A percentile compares a stretch with the other conserved stretches of the same genome.
phyloP scores from a whole-genome alignment of 1,140 invertebrate species.

The Caenorhabditis tropicalis region DNA sequence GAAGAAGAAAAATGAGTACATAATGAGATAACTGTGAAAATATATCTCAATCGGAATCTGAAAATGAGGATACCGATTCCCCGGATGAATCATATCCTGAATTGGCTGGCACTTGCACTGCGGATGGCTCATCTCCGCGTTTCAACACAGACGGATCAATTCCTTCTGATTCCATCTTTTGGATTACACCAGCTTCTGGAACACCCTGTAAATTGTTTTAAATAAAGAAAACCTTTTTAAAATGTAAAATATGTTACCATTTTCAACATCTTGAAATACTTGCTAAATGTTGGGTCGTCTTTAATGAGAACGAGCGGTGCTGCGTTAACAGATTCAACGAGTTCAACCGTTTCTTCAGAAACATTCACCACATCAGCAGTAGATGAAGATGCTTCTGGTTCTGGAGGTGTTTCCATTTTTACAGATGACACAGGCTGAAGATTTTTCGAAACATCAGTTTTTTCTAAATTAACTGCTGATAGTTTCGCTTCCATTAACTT shows the following conservation, averaged over 20 bases:
- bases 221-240: neutral
- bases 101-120: too few species aligned
- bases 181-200: constrained; percentile 4
- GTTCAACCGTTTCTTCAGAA: neutral
- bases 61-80: neutral
- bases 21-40: neutral
- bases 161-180: constrained; percentile 23
- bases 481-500: neutral
- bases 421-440: neutral
- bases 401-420: neutral
- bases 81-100: neutral
- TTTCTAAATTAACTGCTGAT: neutral
- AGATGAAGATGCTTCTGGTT: neutral
- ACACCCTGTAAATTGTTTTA: neutral
- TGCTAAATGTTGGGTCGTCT: neutral
- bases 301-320: neutral
- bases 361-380: neutral
- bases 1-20: neutral
- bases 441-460: neutral
- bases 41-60: neutral
- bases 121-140: neutral
- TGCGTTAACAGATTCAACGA: neutral
- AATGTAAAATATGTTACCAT: neutral
- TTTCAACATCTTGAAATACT: constrained; percentile 38
- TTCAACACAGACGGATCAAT: neutral